phyloP scores from a whole-genome alignment of 2,113 vertebrate species.

The Porphyrio hochstetteri region DNA sequence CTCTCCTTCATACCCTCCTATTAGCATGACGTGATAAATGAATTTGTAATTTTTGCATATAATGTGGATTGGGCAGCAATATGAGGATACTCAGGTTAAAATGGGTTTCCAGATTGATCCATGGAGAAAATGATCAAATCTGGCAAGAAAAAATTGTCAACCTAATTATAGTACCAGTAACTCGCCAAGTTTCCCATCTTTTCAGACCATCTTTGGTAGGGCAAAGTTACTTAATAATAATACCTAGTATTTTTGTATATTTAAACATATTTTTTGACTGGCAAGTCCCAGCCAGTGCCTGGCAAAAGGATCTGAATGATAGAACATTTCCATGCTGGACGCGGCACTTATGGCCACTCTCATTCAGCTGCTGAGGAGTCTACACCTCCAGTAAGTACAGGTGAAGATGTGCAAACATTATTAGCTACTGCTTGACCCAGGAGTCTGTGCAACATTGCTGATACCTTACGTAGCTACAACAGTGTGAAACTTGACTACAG shows the following conservation, averaged over 20 bases:
- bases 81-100: accelerated
- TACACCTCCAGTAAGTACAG: neutral
- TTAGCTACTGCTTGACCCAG: neutral
- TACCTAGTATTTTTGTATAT: neutral
- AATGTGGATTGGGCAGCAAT: neutral
- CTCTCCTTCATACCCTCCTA: neutral
- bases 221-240: neutral
- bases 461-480: neutral
- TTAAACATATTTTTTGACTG: neutral
- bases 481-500: neutral
- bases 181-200: neutral
- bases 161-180: neutral
- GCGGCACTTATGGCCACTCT: neutral
- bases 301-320: neutral
- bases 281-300: neutral
- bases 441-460: neutral
- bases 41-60: neutral
- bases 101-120: neutral
- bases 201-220: neutral
- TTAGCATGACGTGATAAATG: neutral
- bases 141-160: neutral
- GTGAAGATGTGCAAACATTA: neutral
- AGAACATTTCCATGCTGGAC: neutral
- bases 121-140: neutral
- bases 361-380: neutral